Evolutionary conservation across 2,888 invertebrate species (phyloP), one percentile per base, ranked within the genome.

Genomic region (Micropterix aruncella): DNA sequence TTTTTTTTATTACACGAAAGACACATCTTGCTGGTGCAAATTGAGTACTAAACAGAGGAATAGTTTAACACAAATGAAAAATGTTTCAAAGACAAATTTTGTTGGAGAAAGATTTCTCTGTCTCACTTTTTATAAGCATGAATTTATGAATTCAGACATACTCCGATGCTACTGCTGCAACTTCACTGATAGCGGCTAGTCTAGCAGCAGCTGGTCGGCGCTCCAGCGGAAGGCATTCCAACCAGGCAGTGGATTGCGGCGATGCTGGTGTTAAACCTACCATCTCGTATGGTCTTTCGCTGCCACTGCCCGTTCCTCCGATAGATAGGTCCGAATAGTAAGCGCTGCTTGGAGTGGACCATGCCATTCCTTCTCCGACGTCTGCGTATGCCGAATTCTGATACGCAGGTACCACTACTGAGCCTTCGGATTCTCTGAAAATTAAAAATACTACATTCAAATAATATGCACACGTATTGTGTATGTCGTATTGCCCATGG

Each of bases 281-380:
- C 16, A 76, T 70, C 59, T 78, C 77, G 54, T 78, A 78, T 38
- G 75, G 74, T 46, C 76, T 58, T 52, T 77, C 77, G 42, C 60
- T 61, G 43, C 57, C n/a, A n/a, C n/a, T n/a, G n/a, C n/a, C n/a
- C 12, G 72, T 66, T 39, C 59, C 64, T 14, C 70, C 71, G 15
- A 73, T 69, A 14, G 77, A 77, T 44, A 83, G 64, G 60, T 83
- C 82, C 46, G 80, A 80, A 59, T 83, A 83, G 59, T 83, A 83
- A 18, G 82, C 82, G 61, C 81, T 81, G 57, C 80, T 81, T n/a
- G 80, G 80, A 5, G 80, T 80, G 47, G 75, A 76, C 18, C 75
- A 74, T 15, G 12, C 5, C 47, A 56, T 54, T 47, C 62, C 63
- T 58, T 65, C 64, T 48, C 65, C 64, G 54, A 65, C 65, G 53